These are phyloP conservation scores for Scytalopus superciliaris DNA, from an alignment of 2,113 vertebrate genomes.

Conservation along the genomic window DNA sequence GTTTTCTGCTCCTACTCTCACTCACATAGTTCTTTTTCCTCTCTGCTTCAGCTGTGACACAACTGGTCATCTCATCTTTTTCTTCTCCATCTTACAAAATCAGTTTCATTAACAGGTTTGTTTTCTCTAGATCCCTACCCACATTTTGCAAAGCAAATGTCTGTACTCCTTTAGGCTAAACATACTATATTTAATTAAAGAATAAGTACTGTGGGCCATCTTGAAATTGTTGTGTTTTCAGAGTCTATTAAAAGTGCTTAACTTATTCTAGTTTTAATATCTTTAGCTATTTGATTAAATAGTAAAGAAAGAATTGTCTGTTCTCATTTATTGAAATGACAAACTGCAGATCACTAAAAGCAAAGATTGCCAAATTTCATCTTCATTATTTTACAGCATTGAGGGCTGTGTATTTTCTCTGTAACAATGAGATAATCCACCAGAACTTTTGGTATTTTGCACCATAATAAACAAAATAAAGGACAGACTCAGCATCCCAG, in stretches of 20 bases:
- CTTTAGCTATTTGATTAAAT: conserved; percentile 38
- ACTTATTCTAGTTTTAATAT: background rate
- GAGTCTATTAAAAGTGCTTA: background rate
- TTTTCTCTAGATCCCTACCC: background rate
- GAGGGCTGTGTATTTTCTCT: background rate
- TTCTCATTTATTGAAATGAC: background rate
- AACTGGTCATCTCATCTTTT: background rate
- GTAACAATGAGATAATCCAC: background rate
- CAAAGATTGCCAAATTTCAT: conserved; percentile 19
- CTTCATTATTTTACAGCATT: background rate
- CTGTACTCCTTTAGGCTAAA: background rate
- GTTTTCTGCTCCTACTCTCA: background rate
- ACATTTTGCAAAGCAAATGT: background rate
- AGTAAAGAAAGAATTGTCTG: conserved; percentile 28
- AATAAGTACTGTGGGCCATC: conserved; percentile 9
- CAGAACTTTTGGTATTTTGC: background rate
- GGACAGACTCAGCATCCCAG: background rate
- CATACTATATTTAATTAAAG: conserved; percentile 6
- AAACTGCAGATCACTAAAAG: conserved; percentile 15
- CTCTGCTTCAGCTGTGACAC: background rate
- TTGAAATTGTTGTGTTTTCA: background rate
- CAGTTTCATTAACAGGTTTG: background rate
- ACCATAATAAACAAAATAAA: background rate
- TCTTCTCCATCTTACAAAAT: background rate
- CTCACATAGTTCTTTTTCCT: background rate